A percentile compares a stretch with the other conserved stretches of the same genome.
phyloP scores from a whole-genome alignment of 1,140 invertebrate genomes.

The Listronotus oregonensis region DNA sequence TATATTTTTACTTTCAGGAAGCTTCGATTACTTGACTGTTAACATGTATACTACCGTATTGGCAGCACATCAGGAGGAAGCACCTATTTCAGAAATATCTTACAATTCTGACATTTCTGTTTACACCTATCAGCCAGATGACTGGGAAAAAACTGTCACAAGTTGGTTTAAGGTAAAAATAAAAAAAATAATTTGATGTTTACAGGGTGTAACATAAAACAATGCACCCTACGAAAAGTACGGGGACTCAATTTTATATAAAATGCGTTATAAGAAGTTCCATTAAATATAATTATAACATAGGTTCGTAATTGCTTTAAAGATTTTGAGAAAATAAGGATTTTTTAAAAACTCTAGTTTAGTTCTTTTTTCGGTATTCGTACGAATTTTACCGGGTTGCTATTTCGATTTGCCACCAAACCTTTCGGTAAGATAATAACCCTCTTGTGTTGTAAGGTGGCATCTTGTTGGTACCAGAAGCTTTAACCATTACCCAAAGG shows the following conservation, averaged over 20 bases:
- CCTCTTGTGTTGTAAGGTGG: no score
- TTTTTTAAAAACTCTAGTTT: no score
- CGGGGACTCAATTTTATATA: not conserved
- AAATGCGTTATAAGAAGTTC: no score
- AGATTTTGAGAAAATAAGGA: no score
- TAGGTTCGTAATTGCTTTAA: no score
- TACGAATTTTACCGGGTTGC: no score
- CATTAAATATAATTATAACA: no score
- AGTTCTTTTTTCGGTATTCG: no score
- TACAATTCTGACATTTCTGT: conserved; percentile 9
- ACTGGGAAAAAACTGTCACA: conserved; percentile 33
- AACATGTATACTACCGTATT: conserved; percentile 15
- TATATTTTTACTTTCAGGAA: conserved; percentile 7
- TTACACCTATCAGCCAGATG: conserved; percentile 20
- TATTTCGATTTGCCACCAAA: no score
- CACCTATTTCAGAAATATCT: not conserved
- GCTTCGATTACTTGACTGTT: conserved; percentile 11
- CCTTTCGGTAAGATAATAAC: no score
- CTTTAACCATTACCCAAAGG: no score
- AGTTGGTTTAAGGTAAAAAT: conserved; percentile 26
- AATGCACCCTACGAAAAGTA: not conserved
- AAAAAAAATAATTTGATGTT: not conserved
- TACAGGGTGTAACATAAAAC: not conserved
- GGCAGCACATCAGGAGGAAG: not conserved
- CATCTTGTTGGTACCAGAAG: no score